Percentiles rank a stretch among this genome's conserved stretches.
phyloP scores from a whole-genome alignment of 2,888 invertebrate genomes.

The Synergus japonicus region DNA sequence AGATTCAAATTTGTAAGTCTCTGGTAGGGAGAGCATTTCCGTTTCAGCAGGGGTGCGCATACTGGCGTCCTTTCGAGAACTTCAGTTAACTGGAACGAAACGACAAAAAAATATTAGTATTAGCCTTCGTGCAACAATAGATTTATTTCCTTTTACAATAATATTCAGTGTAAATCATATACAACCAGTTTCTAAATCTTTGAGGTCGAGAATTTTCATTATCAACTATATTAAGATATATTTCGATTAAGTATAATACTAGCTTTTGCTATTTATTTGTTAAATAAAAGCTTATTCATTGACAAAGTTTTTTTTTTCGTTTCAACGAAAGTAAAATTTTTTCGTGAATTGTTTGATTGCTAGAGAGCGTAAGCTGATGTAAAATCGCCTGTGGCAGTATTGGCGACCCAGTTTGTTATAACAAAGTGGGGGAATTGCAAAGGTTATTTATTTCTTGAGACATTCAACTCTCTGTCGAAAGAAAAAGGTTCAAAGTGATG shows the following conservation, averaged over 20 bases:
- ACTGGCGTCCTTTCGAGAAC: constrained; percentile 46
- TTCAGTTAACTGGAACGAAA: constrained; percentile 43
- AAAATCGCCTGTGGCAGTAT: constrained; percentile 19
- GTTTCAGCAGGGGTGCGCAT: constrained; percentile 73
- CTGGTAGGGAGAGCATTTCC: constrained; percentile 68
- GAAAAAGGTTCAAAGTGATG: not conserved
- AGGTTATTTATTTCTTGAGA: constrained; percentile 36
- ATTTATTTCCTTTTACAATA: not conserved
- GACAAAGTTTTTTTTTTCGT: not conserved
- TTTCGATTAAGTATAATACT: too few relatives aligned
- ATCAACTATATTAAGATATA: too few relatives aligned
- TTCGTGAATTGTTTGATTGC: not conserved
- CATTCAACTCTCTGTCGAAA: constrained; percentile 12
- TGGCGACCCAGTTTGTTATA: constrained; percentile 26
- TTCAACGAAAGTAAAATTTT: not conserved
- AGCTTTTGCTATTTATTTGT: not conserved
- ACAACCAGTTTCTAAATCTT: not conserved
- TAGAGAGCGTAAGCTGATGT: constrained; percentile 19
- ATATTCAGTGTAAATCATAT: not conserved
- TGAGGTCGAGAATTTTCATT: too few relatives aligned
- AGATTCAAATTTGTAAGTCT: constrained; percentile 66
- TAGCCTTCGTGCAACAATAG: constrained; percentile 21
- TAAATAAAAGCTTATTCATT: not conserved
- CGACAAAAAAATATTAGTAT: constrained; percentile 24
- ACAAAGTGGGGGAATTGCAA: constrained; percentile 29